Base-by-base conservation (phyloP, 2,888 invertebrate genomes). In the Cetonia aurata region DNA sequence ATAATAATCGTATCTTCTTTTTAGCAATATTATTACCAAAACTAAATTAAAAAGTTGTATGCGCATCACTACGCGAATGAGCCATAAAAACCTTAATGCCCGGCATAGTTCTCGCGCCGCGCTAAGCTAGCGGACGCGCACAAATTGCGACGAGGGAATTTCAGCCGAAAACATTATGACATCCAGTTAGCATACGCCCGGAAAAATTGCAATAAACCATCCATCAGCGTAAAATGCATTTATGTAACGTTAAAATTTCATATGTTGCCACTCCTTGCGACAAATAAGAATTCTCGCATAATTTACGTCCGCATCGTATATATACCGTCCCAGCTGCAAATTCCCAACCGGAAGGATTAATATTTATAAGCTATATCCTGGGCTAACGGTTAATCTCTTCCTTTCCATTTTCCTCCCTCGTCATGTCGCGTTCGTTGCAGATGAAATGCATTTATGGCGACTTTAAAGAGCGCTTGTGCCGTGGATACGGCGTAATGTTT, bases 351-450 rank as follows among this genome's bases (percentile, higher is more conserved):
- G 15, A 15, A n/a, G 19, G 62, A 68, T 68, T 68, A 68, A 68
- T 68, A 68, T 68, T 68, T 68, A 68, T 68, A 68, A 68, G 68
- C 57, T 57, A 57, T 68, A 68, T 68, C 68, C 68, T 25, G 57
- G 13, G 44, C 50, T 65, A 57, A 68, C 13, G 48, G 57, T 68
- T 67, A 67, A 67, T 55, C 56, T 67, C 44, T 55, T 15, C 15
- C 44, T 46, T 15, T 42, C 25, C 50, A 10, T 56, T 56, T 57
- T n/a, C n/a, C 42, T 42, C 17, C 33, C 57, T n/a, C n/a, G 25
- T 25, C 25, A 25, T 3, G 25, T 25, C 25, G 25, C 4, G 25
- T 25, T 55, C 15, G 33, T 31, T n/a, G 17, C 42, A 41, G 10
- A n/a, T 25, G 50, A 19, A 65, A 37, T 37, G 17, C 37, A 65